Conservation (phyloP, 2,797 vertebrate genomes). For the Aratinga solstitialis region DNA sequence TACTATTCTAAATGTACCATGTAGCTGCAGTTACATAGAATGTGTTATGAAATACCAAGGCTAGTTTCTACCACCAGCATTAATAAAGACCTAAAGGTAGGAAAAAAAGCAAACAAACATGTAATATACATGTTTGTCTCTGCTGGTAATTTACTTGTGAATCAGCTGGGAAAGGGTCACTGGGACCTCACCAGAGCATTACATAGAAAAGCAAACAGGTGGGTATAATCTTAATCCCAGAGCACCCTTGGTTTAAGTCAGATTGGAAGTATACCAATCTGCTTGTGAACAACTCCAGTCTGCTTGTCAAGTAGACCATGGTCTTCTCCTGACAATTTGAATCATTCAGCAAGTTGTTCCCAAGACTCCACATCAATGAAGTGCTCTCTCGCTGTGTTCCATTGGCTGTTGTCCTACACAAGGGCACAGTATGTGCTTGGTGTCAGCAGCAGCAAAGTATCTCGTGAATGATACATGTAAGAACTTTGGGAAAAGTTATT, state of each 20-base stretch:
- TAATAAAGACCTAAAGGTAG: background rate
- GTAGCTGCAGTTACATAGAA: background rate
- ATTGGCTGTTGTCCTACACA: background rate
- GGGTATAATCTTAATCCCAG: background rate
- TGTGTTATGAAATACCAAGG: background rate
- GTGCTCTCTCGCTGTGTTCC: background rate
- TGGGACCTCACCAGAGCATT: background rate
- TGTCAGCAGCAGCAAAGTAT: background rate
- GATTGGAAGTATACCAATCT: background rate
- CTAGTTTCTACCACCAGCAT: background rate
- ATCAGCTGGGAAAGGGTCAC: background rate
- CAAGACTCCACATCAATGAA: background rate
- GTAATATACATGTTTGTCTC: background rate
- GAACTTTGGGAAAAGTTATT: background rate
- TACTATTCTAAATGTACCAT: background rate
- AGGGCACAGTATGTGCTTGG: background rate
- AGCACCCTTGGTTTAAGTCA: background rate
- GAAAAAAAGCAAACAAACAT: background rate
- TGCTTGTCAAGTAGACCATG: rapidly evolving
- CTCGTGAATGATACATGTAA: rapidly evolving
- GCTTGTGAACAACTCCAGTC: background rate
- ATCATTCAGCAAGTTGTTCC: background rate
- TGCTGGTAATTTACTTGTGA: background rate
- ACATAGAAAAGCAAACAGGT: background rate
- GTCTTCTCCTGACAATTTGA: background rate